These are phyloP conservation scores for Tridacna gigas DNA, from an alignment of 2,888 invertebrate species.

Conservation along the genomic window DNA sequence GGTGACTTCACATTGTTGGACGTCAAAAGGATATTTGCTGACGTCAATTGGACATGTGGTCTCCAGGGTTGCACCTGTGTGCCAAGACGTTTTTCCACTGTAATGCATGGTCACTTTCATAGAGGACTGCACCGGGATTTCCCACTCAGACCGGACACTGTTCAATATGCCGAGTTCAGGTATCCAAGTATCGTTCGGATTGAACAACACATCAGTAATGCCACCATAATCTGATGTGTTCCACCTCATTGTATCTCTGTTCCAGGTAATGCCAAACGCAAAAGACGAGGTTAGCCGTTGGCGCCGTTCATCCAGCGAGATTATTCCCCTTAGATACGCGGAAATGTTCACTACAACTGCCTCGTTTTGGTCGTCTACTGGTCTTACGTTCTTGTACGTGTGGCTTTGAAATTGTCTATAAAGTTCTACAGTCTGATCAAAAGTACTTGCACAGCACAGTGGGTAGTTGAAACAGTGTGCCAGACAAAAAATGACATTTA, in stretches of 20 bases:
- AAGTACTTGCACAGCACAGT: too few relatives aligned
- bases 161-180: conserved; percentile 18
- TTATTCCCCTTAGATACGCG: not conserved
- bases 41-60: conserved; percentile 34
- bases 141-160: not conserved
- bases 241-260: conserved; percentile 9
- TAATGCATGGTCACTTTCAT: not conserved
- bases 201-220: not conserved
- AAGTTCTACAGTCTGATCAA: too few relatives aligned
- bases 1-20: conserved; percentile 30
- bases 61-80: not conserved
- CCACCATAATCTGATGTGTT: not conserved
- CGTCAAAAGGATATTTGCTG: conserved; percentile 42
- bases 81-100: not conserved
- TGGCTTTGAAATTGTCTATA: too few relatives aligned
- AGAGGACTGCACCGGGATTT: not conserved
- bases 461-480: too few relatives aligned
- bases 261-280: conserved; percentile 16
- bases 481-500: too few relatives aligned
- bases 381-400: not conserved
- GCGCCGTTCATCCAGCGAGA: conserved; percentile 6
- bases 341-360: not conserved
- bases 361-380: not conserved
- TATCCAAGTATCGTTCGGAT: not conserved
- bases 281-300: conserved; percentile 5